Percentiles rank a stretch among this genome's conserved stretches.
These are phyloP conservation scores for Physeter macrocephalus DNA, from an alignment of 2,113 vertebrate species.

Conservation along the genomic window DNA sequence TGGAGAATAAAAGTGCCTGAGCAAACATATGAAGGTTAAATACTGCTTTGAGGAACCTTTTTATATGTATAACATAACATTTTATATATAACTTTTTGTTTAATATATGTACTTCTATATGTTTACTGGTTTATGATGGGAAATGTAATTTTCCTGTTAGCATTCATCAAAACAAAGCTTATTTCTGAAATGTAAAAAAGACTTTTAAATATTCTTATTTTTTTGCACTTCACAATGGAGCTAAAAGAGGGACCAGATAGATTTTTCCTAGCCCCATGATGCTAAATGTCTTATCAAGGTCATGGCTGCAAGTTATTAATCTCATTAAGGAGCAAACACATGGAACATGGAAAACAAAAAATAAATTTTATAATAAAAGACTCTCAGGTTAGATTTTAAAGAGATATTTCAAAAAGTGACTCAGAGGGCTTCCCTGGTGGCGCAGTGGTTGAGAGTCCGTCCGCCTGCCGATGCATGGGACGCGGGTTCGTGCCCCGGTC, in stretches of 20 bases:
- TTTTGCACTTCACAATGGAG: neutral
- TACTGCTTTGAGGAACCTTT: neutral
- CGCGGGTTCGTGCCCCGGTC: no score
- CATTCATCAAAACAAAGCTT: neutral
- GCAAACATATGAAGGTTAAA: neutral
- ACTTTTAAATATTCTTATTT: neutral
- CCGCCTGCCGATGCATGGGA: no score
- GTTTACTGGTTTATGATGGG: neutral
- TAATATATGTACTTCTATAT: neutral
- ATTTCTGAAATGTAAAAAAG: neutral
- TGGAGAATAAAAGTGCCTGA: neutral
- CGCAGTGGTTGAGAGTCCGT: no score
- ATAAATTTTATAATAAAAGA: neutral
- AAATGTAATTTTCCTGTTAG: neutral
- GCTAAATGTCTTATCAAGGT: neutral
- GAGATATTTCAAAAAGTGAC: neutral
- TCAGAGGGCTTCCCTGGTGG: no score
- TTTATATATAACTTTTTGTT: neutral
- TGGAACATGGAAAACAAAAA: neutral
- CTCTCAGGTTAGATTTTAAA: slow-evolving; percentile 1
- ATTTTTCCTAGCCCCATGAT: neutral
- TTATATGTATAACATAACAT: neutral
- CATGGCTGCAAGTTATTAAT: neutral
- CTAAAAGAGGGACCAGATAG: neutral
- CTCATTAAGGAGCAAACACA: neutral